Percentiles rank a stretch among this genome's conserved stretches.
phyloP scores from a whole-genome alignment of 2,797 vertebrate genomes.

The Gallinago solitaria region DNA sequence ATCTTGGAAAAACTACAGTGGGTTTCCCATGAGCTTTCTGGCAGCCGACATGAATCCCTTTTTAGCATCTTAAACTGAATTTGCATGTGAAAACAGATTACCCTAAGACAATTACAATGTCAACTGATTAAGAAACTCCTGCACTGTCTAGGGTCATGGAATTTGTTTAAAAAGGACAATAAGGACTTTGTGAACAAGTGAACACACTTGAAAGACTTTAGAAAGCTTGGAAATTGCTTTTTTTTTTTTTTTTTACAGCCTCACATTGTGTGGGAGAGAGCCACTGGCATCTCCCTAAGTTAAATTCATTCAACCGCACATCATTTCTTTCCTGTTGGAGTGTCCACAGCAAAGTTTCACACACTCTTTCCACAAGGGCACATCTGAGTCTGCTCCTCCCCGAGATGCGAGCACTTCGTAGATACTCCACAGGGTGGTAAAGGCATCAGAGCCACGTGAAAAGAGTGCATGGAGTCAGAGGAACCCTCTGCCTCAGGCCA shows the following conservation, averaged over 20 bases:
- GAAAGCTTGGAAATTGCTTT: background rate
- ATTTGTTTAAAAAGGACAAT: background rate
- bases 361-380: background rate
- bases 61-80: conserved; percentile 33
- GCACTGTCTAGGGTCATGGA: background rate
- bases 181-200: conserved; percentile 2
- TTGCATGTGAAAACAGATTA: conserved; percentile 62
- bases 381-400: background rate
- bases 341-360: background rate
- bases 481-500: background rate
- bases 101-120: conserved; percentile 25
- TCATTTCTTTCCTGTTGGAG: background rate
- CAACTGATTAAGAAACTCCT: conserved; percentile 31
- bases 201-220: background rate
- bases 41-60: conserved; percentile 25
- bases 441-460: background rate
- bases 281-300: background rate
- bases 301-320: background rate
- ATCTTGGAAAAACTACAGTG: conserved; percentile 23
- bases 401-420: background rate
- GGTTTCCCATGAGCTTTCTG: conserved; percentile 60
- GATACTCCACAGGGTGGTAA: background rate
- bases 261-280: background rate
- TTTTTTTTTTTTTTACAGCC: background rate
- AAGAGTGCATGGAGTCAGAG: background rate